Conservation (phyloP, 2,113 vertebrate species). For the Heteronetta atricapilla region DNA sequence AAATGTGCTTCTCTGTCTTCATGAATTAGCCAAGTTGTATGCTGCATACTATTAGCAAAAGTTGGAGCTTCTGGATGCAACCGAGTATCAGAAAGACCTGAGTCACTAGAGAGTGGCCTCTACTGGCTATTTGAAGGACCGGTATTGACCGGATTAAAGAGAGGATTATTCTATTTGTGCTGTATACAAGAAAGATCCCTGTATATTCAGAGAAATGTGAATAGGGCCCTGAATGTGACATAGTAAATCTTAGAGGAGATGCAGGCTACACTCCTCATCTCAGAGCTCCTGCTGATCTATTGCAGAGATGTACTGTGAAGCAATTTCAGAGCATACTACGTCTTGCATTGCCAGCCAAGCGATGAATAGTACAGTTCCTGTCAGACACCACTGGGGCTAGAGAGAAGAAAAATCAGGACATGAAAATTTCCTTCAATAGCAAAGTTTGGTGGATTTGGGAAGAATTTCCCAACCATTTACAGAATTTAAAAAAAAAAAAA, state of each 20-base stretch:
- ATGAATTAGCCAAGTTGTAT: not conserved
- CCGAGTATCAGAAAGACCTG: not conserved
- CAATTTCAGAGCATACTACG: not conserved
- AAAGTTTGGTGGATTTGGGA: not conserved
- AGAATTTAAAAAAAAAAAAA: not conserved
- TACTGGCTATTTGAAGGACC: not conserved
- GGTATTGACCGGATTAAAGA: not conserved
- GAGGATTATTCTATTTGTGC: not conserved
- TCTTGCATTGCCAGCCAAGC: not conserved
- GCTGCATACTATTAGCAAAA: not conserved
- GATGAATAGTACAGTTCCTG: not conserved
- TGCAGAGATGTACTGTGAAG: not conserved
- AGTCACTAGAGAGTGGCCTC: not conserved
- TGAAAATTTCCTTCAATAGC: not conserved
- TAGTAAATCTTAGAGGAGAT: not conserved
- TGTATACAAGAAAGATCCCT: constrained; percentile 23
- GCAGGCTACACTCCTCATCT: not conserved
- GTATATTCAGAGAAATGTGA: constrained; percentile 25
- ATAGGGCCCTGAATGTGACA: not conserved
- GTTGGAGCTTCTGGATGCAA: not conserved
- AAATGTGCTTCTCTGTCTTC: not conserved
- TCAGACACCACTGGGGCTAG: not conserved
- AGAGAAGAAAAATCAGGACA: not conserved
- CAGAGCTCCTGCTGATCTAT: constrained; percentile 1
- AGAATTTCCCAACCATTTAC: fast-evolving